Evolutionary conservation across 2,888 invertebrate species (phyloP).

Genomic region (Mantis religiosa): DNA sequence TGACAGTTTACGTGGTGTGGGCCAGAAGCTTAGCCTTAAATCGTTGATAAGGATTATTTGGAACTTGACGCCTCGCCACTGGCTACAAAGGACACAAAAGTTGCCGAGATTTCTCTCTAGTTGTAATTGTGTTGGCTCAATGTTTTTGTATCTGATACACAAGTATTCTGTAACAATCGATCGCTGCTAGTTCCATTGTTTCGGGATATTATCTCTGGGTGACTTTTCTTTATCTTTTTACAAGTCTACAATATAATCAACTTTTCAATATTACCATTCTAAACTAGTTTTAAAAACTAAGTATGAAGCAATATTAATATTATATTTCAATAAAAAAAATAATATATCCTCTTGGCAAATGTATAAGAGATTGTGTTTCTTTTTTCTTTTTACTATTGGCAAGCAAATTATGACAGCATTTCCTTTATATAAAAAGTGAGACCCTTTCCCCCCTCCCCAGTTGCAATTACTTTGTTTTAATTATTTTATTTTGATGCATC

Average conservation of each 20-base stretch:
- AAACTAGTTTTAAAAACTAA: conserved; percentile 19
- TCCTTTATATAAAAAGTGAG: conserved; percentile 16
- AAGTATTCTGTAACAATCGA: background rate
- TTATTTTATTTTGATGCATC: conserved; percentile 24
- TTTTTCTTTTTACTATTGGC: background rate
- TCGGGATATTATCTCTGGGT: background rate
- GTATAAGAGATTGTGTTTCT: background rate
- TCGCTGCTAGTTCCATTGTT: background rate
- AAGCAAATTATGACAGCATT: background rate
- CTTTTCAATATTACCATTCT: background rate
- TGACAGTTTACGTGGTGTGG: too few relatives aligned
- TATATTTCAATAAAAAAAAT: background rate
- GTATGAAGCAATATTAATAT: background rate
- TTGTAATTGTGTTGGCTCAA: too few relatives aligned
- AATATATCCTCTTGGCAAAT: background rate
- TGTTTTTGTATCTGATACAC: background rate
- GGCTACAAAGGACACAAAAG: too few relatives aligned
- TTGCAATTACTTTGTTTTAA: conserved; percentile 13
- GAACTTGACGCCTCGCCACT: too few relatives aligned
- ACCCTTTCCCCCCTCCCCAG: conserved; percentile 12
- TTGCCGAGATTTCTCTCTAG: too few relatives aligned
- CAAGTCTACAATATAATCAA: background rate
- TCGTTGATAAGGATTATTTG: too few relatives aligned
- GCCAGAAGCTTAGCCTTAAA: too few relatives aligned
- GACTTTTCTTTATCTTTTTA: background rate